These are phyloP conservation scores for Rousettus leschenaultii DNA, from an alignment of 2,113 vertebrate genomes.

Conservation along the genomic window DNA sequence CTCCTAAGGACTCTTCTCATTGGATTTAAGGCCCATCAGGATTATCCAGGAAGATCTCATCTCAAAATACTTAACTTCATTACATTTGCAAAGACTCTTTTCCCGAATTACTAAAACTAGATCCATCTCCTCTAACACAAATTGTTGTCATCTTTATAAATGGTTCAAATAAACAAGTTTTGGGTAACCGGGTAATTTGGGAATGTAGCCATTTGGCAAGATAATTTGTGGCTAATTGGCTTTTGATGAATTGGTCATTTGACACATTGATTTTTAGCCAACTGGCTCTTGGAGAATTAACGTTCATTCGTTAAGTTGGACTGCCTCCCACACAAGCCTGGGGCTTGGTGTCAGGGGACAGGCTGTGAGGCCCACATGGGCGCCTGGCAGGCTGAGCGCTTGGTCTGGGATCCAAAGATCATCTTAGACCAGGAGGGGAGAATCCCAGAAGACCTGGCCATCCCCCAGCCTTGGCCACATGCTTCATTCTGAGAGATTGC, in stretches of 20 bases:
- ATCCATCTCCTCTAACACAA: constrained; percentile 57
- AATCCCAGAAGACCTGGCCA: constrained; percentile 46
- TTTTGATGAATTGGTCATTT: constrained; percentile 77
- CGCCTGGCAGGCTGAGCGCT: constrained; percentile 58
- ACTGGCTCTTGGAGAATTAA: constrained; percentile 54
- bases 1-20: neutral
- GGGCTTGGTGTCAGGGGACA: constrained; percentile 43
- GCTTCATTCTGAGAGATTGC: neutral
- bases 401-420: constrained; percentile 27
- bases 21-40: neutral
- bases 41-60: neutral
- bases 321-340: constrained; percentile 10
- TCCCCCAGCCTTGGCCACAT: neutral
- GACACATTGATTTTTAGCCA: constrained; percentile 70
- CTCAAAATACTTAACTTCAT: neutral
- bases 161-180: constrained; percentile 74
- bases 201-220: constrained; percentile 69
- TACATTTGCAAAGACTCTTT: neutral
- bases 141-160: constrained; percentile 73
- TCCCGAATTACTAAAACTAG: constrained; percentile 33
- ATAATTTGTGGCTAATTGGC: constrained; percentile 70
- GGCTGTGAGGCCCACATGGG: constrained; percentile 45
- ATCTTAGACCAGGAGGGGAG: constrained; percentile 33
- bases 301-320: constrained; percentile 52
- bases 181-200: constrained; percentile 64